phyloP scores from a whole-genome alignment of 2,113 vertebrate species.

The Chitala chitala region DNA sequence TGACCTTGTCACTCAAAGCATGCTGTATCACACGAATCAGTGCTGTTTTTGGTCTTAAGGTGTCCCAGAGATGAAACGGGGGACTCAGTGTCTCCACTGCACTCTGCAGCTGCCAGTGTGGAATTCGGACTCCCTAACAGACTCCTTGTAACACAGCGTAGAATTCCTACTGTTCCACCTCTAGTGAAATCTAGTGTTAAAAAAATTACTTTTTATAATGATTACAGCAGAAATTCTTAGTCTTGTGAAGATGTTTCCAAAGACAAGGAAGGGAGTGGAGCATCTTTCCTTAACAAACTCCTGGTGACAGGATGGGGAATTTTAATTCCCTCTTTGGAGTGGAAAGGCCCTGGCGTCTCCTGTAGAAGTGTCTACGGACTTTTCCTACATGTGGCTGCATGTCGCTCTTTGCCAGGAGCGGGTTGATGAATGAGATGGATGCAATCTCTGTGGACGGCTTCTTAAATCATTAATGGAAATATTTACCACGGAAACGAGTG shows the following conservation, averaged over 20 bases:
- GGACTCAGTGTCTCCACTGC: not conserved
- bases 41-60: no score
- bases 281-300: no score
- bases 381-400: no score
- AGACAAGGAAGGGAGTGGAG: no score
- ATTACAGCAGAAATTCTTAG: no score
- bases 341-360: not conserved
- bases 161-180: not conserved
- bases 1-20: no score
- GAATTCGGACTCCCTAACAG: no score
- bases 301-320: not conserved
- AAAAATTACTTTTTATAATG: no score
- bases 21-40: no score
- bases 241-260: no score
- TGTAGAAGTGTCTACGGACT: not conserved
- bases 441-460: not conserved
- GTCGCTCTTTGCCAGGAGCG: not conserved
- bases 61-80: not conserved
- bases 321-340: not conserved
- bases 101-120: no score
- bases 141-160: not conserved
- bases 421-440: not conserved
- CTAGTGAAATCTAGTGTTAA: no score
- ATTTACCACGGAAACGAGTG: conserved; percentile 2
- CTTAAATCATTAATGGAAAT: conserved; percentile 1